Evolutionary conservation across 37 sponge, comb jelly and placozoan species (phyloP).

Genomic region (Oscarella lobularis): DNA sequence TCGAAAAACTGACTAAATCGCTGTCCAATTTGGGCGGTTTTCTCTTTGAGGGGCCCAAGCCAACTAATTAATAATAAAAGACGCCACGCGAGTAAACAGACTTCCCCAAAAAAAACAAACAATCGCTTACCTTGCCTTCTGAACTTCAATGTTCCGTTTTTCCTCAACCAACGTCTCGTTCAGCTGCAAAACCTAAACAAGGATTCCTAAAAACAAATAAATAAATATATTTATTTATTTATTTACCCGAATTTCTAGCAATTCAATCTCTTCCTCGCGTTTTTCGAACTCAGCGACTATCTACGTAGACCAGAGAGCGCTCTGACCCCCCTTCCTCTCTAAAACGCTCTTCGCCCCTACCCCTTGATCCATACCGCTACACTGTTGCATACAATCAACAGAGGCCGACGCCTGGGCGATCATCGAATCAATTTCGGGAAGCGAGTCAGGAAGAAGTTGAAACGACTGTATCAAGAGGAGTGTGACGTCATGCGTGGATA

Average conservation of each 20-base stretch:
- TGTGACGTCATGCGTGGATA: too few species aligned
- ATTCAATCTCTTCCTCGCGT: slow-evolving; percentile 14
- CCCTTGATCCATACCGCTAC: not conserved
- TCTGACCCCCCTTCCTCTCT: not conserved
- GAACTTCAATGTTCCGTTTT: slow-evolving; percentile 10
- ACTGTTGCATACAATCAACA: not conserved
- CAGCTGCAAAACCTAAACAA: slow-evolving; percentile 10
- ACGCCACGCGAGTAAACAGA: slow-evolving; percentile 1
- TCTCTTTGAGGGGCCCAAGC: slow-evolving; percentile 60
- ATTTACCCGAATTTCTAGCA: slow-evolving; percentile 15
- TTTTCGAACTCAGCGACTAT: slow-evolving; percentile 20
- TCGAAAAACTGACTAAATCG: slow-evolving; percentile 66
- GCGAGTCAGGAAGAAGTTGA: not conserved
- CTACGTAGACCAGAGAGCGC: slow-evolving; percentile 7
- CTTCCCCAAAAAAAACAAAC: too few species aligned
- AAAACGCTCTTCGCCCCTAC: not conserved
- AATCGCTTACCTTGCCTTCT: slow-evolving; percentile 30
- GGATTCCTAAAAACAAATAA: not conserved
- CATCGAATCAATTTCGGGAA: not conserved
- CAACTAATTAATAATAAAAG: slow-evolving; percentile 58
- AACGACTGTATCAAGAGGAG: too few species aligned
- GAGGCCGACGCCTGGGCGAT: not conserved
- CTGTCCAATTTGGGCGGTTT: slow-evolving; percentile 41
- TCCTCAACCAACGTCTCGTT: slow-evolving; percentile 5
- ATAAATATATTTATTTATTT: not conserved